Evolutionary conservation across 2,797 vertebrate genomes (phyloP).

Genomic region (Paratrypauchen microcephalus): DNA sequence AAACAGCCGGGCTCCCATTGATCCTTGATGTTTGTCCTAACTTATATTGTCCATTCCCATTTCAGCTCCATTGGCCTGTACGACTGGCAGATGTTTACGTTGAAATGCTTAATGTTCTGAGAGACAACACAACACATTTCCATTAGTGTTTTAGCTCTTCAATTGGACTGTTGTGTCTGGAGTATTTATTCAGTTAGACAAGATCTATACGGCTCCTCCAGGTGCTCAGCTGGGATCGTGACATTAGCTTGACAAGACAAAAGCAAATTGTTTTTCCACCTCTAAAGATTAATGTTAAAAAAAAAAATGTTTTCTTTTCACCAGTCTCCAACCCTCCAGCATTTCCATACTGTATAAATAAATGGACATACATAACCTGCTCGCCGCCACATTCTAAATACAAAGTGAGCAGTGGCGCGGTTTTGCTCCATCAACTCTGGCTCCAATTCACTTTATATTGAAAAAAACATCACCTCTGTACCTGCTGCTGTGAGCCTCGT

Average conservation of each 20-base stretch:
- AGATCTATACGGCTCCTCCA: not conserved
- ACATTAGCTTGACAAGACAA: not conserved
- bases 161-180: not conserved
- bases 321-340: too few relatives aligned
- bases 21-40: not conserved
- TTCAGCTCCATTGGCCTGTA: not conserved
- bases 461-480: too few relatives aligned
- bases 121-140: not conserved
- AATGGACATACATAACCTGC: too few relatives aligned
- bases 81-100: not conserved
- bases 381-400: too few relatives aligned
- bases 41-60: not conserved
- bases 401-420: too few relatives aligned
- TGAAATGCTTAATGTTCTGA: not conserved
- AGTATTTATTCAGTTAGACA: not conserved
- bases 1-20: conserved; percentile 1
- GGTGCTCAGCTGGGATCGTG: not conserved
- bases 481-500: too few relatives aligned
- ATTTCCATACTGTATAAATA: too few relatives aligned
- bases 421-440: too few relatives aligned
- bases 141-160: not conserved
- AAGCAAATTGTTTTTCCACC: too few relatives aligned
- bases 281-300: too few relatives aligned
- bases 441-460: too few relatives aligned
- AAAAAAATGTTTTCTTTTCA: too few relatives aligned